These are phyloP conservation scores for Diadumene lineata DNA, from an alignment of 92 coral and sea anemone species.

Conservation along the genomic window DNA sequence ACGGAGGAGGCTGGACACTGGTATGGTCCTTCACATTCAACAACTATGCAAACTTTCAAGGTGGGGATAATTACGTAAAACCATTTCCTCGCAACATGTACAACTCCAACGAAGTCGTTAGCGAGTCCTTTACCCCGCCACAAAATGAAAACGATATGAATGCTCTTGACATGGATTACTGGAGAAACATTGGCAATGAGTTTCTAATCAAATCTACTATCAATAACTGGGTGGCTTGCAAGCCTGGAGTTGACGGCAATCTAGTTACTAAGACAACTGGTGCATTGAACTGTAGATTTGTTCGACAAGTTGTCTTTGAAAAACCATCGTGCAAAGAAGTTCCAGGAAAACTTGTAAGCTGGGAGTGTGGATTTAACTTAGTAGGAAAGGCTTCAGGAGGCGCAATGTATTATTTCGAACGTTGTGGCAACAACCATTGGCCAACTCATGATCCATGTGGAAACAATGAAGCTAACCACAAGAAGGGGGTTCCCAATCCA, in stretches of 20 bases:
- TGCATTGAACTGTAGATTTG: slow-evolving; percentile 22
- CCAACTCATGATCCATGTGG: slow-evolving; percentile 49
- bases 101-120: background rate
- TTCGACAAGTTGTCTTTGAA: slow-evolving; percentile 11
- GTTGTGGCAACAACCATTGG: background rate
- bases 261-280: slow-evolving; percentile 29
- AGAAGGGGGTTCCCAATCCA: slow-evolving; percentile 18
- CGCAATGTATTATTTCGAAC: slow-evolving; percentile 9
- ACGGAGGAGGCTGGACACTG: slow-evolving; percentile 63
- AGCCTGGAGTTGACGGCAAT: slow-evolving; percentile 26
- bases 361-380: background rate
- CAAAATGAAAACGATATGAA: slow-evolving; percentile 40
- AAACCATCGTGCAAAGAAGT: background rate
- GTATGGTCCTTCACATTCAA: slow-evolving; percentile 52
- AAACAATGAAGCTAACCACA: slow-evolving; percentile 6
- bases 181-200: slow-evolving; percentile 29
- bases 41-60: slow-evolving; percentile 20
- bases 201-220: slow-evolving; percentile 51
- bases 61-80: slow-evolving; percentile 18
- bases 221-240: slow-evolving; percentile 50
- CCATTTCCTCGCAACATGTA: slow-evolving; percentile 39
- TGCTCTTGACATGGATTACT: slow-evolving; percentile 36
- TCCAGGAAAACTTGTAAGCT: background rate
- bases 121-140: slow-evolving; percentile 19
- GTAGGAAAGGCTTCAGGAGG: background rate